Conservation (phyloP, 2,888 invertebrate genomes). For the Lasioglossum zephyrum region DNA sequence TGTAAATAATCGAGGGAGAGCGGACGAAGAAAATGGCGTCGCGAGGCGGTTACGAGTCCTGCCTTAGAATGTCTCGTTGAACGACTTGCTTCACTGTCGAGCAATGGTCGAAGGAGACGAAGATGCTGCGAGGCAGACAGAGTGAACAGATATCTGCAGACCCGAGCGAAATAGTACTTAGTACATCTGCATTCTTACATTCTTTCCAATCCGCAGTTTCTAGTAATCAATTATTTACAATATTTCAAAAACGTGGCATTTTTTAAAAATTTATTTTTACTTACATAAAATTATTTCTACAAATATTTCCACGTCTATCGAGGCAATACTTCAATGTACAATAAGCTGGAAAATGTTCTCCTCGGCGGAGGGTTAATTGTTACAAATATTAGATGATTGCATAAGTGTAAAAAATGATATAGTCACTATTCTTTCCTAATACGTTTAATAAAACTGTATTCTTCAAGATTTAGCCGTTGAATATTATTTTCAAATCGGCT, state of each 20-base stretch:
- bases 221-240: too few relatives aligned
- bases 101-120: conserved; percentile 23
- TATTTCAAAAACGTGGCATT: not conserved
- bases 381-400: too few relatives aligned
- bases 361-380: not conserved
- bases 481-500: too few relatives aligned
- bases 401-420: too few relatives aligned
- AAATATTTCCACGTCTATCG: not conserved
- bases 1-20: conserved; percentile 2
- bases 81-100: conserved; percentile 29
- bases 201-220: too few relatives aligned
- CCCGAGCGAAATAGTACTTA: not conserved
- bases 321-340: not conserved
- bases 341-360: not conserved
- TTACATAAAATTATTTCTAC: not conserved
- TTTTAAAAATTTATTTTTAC: too few relatives aligned
- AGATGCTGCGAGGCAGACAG: not conserved
- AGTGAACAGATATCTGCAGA: not conserved
- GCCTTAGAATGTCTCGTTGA: conserved; percentile 39
- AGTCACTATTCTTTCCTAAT: too few relatives aligned
- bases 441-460: too few relatives aligned
- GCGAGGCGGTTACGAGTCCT: not conserved
- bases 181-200: not conserved
- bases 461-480: too few relatives aligned
- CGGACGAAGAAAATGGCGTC: not conserved